Base-by-base conservation (phyloP, 2,888 invertebrate species). In the Escarpia spicata region DNA sequence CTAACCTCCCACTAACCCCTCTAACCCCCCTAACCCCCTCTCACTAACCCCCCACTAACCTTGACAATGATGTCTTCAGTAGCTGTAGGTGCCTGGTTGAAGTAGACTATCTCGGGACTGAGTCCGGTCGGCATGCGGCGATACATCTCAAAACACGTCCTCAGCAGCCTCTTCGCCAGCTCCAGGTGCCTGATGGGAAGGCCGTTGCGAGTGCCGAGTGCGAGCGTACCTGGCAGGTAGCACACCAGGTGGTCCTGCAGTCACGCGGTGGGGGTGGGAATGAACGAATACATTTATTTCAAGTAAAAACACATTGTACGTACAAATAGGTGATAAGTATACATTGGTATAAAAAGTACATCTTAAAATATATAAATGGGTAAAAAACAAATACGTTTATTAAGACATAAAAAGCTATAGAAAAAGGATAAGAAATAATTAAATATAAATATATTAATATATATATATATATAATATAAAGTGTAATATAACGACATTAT, bases 61-160 rank as follows among this genome's bases (percentile, higher is more conserved):
- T 94, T 94, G n/a, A 94, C 94, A 89, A 94, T 94, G 58, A 94
- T 91, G 89, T 94, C 94, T 31, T 93, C 93, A 3, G 92, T 93
- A 12, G 91, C 92, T 3, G 96, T 96, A 94, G 97, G 98, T 97
- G 98, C 97, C 96, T 98, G 97, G 96, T 99, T 99, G 96, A 99
- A 99, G 96, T 99, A 98, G 0, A 98, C 99, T 91, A 99, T 99
- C 97, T 99, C 99, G 0, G 99, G 99, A 0, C 99, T 99, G 92
- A 99, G 97, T 95, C 98, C 98, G 0, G 99, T 99, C 0, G 99
- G 98, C 95, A 99, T 99, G 93, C 98, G 97, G 19, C 98, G 98
- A 96, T 99, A 99, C 90, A 99, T 99, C 96, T 98, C 97, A 96
- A 98, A 98, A 96, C 99, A 99, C 0, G 99, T 99, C 94, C 98